These are phyloP conservation scores for Orchestes rusci DNA, from an alignment of 2,888 invertebrate genomes.

Conservation along the genomic window DNA sequence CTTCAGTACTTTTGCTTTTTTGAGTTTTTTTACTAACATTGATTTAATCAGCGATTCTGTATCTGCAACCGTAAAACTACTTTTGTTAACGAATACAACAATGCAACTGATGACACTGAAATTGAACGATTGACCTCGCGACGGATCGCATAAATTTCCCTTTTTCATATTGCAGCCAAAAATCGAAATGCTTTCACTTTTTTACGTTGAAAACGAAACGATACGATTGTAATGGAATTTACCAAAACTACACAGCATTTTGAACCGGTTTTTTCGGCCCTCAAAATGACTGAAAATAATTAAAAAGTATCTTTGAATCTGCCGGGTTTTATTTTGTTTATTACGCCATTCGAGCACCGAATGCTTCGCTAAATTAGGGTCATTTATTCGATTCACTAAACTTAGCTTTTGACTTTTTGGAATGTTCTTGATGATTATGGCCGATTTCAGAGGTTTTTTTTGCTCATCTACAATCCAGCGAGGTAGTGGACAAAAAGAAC, in stretches of 20 bases:
- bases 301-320: slow-evolving; percentile 12
- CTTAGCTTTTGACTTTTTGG: too few relatives aligned
- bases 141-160: too few relatives aligned
- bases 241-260: slow-evolving; percentile 11
- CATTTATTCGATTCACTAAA: too few relatives aligned
- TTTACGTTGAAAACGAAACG: slow-evolving; percentile 12
- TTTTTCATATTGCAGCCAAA: too few relatives aligned
- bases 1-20: slow-evolving; percentile 13
- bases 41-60: slow-evolving; percentile 6
- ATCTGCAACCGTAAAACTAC: too few relatives aligned
- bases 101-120: too few relatives aligned
- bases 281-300: slow-evolving; percentile 14
- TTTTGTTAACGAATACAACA: too few relatives aligned
- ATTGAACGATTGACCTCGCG: too few relatives aligned
- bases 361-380: background rate
- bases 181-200: slow-evolving; percentile 10
- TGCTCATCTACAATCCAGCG: too few relatives aligned
- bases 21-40: slow-evolving; percentile 7
- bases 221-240: slow-evolving; percentile 9
- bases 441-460: too few relatives aligned
- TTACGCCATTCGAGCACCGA: slow-evolving; percentile 11
- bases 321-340: slow-evolving; percentile 8
- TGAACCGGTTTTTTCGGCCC: slow-evolving; percentile 12
- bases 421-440: too few relatives aligned
- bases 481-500: too few relatives aligned